Evolutionary conservation across 2,888 invertebrate species (phyloP).

Genomic region (Anthophora plumipes): DNA sequence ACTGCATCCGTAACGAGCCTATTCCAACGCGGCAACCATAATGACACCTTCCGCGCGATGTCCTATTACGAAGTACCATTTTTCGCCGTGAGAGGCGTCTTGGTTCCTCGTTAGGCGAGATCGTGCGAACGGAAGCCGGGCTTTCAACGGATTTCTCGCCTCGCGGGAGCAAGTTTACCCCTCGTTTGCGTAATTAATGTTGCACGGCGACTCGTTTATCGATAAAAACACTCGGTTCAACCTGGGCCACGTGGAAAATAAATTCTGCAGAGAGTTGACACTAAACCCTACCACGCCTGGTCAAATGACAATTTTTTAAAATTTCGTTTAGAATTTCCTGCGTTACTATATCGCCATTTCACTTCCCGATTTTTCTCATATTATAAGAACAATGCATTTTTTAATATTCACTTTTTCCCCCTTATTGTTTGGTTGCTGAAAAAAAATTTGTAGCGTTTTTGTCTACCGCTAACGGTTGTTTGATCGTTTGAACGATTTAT

Average conservation of each 20-base stretch:
- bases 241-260: neutral
- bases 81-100: slow-evolving; percentile 17
- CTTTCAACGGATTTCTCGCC: slow-evolving; percentile 14
- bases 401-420: too few species aligned
- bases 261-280: neutral
- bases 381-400: too few species aligned
- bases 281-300: too few species aligned
- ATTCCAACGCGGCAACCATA: slow-evolving; percentile 8
- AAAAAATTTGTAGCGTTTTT: too few species aligned
- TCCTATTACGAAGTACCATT: slow-evolving; percentile 25
- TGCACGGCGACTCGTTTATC: slow-evolving; percentile 29
- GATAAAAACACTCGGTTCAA: slow-evolving; percentile 37
- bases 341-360: too few species aligned
- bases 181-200: slow-evolving; percentile 48
- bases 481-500: too few species aligned
- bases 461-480: too few species aligned
- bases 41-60: slow-evolving; percentile 16
- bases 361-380: too few species aligned
- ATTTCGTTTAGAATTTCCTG: too few species aligned
- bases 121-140: slow-evolving; percentile 49
- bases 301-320: too few species aligned
- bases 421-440: too few species aligned
- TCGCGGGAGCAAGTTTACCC: slow-evolving; percentile 32
- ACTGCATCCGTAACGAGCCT: too few species aligned
- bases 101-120: slow-evolving; percentile 25